These are phyloP conservation scores for Halichondria panicea DNA, from an alignment of 37 sponge, comb jelly and placozoan species.

Conservation along the genomic window DNA sequence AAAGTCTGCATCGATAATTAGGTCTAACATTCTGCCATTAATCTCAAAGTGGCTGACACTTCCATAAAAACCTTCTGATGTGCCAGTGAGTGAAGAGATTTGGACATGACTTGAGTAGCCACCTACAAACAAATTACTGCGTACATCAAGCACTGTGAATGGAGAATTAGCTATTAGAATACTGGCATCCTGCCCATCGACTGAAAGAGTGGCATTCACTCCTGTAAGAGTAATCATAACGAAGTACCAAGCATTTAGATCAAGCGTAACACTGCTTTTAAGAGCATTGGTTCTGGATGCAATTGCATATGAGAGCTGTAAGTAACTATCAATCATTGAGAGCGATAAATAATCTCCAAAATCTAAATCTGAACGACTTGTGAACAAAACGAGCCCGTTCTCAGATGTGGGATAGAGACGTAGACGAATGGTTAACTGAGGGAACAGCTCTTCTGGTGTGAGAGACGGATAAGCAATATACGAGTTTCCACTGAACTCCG, in stretches of 20 bases:
- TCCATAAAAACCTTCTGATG: slow-evolving; percentile 22
- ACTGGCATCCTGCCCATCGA: slow-evolving; percentile 8
- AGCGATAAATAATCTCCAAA: slow-evolving; percentile 46
- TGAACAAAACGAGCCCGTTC: slow-evolving; percentile 55
- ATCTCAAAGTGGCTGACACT: slow-evolving; percentile 28
- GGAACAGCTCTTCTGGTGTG: too few relatives aligned
- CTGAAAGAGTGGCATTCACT: slow-evolving; percentile 18
- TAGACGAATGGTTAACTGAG: slow-evolving; percentile 33
- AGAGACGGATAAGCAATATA: slow-evolving; percentile 42
- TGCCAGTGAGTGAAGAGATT: slow-evolving; percentile 25
- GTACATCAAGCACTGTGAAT: slow-evolving; percentile 14
- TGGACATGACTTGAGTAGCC: slow-evolving; percentile 23
- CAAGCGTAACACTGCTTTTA: neutral
- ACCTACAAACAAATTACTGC: slow-evolving; percentile 46
- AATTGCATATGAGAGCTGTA: slow-evolving; percentile 31
- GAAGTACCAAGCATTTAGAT: slow-evolving; percentile 34
- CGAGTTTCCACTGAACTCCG: slow-evolving; percentile 50
- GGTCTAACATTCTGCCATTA: slow-evolving; percentile 1
- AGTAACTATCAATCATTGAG: slow-evolving; percentile 27
- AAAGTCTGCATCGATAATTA: slow-evolving; percentile 31
- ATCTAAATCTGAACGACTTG: slow-evolving; percentile 17
- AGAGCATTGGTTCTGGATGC: slow-evolving; percentile 24
- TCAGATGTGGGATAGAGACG: slow-evolving; percentile 26
- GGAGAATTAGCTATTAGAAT: neutral
- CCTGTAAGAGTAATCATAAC: slow-evolving; percentile 2